Conservation (phyloP, 2,797 vertebrate genomes). For the Liparis tanakae region DNA sequence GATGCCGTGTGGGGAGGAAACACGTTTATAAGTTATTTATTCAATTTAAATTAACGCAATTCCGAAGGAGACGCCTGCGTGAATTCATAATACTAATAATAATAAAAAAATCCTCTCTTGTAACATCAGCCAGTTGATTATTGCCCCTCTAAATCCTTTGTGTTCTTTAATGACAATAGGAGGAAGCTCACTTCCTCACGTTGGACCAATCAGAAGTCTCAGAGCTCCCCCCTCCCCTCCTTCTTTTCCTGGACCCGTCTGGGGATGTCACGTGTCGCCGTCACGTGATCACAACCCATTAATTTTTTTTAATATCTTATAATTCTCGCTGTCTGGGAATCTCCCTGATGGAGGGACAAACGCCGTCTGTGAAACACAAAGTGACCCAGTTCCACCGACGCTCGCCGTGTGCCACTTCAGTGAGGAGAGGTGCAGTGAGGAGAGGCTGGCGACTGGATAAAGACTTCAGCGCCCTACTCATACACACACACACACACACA, state of each 20-base stretch:
- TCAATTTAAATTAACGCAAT: not conserved
- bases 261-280: slow-evolving; percentile 58
- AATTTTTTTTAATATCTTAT: slow-evolving; percentile 70
- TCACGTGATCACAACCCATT: slow-evolving; percentile 75
- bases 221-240: not conserved
- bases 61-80: not conserved
- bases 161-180: slow-evolving; percentile 57
- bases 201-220: slow-evolving; percentile 59
- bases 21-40: not conserved
- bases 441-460: slow-evolving; percentile 11
- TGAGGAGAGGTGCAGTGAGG: slow-evolving; percentile 40
- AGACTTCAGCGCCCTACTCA: slow-evolving; percentile 22
- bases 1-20: too few species aligned
- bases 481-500: slow-evolving; percentile 4
- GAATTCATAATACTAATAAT: not conserved
- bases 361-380: slow-evolving; percentile 77
- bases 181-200: slow-evolving; percentile 64
- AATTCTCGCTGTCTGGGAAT: slow-evolving; percentile 81
- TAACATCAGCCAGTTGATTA: slow-evolving; percentile 16
- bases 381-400: slow-evolving; percentile 70
- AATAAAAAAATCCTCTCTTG: not conserved
- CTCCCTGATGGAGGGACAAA: slow-evolving; percentile 79
- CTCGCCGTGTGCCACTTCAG: slow-evolving; percentile 67
- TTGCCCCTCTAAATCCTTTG: not conserved
- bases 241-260: slow-evolving; percentile 50